Conservation (phyloP, 2,797 vertebrate species). For the Hypotaenidia okinawae region DNA sequence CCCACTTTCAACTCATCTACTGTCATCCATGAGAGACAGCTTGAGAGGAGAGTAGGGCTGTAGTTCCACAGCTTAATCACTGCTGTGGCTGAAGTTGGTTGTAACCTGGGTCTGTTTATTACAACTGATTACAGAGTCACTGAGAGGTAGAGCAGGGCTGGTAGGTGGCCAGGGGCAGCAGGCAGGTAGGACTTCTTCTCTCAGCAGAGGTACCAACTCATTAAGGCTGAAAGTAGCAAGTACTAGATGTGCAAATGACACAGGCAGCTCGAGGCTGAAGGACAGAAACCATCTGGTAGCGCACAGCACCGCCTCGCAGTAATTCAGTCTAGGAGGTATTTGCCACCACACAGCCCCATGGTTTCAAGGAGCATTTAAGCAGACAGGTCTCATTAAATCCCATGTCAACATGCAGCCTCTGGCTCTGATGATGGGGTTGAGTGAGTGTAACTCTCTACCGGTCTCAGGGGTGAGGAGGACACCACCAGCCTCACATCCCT, state of each 20-base stretch:
- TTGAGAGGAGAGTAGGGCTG: not conserved
- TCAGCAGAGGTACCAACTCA: not conserved
- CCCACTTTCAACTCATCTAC: not conserved
- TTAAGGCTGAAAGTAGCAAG: not conserved
- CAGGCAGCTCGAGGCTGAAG: not conserved
- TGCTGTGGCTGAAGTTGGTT: not conserved
- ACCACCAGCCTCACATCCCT: not conserved
- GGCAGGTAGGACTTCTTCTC: not conserved
- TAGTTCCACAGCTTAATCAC: not conserved
- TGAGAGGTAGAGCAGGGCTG: not conserved
- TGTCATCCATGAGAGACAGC: not conserved
- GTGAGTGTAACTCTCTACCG: not conserved
- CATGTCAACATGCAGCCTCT: not conserved
- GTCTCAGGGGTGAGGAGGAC: not conserved
- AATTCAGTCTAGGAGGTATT: not conserved
- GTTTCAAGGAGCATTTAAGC: not conserved
- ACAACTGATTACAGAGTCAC: not conserved
- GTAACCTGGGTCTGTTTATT: not conserved
- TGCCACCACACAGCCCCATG: not conserved
- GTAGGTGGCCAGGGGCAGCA: not conserved
- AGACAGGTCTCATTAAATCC: conserved; percentile 13
- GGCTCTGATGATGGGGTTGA: not conserved
- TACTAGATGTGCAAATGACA: not conserved
- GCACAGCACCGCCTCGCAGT: not conserved
- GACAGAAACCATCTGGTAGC: not conserved